Conservation (phyloP, 2,888 invertebrate genomes). For the Trisateles emortualis region DNA sequence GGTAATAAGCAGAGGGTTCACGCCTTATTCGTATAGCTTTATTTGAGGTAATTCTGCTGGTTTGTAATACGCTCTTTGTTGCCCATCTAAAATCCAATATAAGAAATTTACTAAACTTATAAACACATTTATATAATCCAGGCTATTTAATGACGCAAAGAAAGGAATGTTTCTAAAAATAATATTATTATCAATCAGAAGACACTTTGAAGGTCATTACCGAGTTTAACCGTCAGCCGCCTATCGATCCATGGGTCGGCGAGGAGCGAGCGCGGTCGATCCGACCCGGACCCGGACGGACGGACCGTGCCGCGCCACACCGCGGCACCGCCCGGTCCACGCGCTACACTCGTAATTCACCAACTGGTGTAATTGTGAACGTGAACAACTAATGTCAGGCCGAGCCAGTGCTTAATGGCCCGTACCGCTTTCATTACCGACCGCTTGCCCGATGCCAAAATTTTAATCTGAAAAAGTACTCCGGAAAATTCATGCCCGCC, state of each 20-base stretch:
- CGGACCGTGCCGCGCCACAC: conserved; percentile 30
- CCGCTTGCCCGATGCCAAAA: conserved; percentile 69
- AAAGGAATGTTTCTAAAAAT: neutral
- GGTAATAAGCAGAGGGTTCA: neutral
- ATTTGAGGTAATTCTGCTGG: conserved; percentile 3
- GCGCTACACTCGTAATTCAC: conserved; percentile 68
- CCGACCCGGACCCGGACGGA: conserved; percentile 12
- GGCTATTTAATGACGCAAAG: neutral
- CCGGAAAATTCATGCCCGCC: conserved; percentile 45
- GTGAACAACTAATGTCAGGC: conserved; percentile 72
- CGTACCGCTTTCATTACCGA: conserved; percentile 74
- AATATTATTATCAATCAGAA: conserved; percentile 6
- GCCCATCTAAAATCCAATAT: too few relatives aligned
- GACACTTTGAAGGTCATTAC: conserved; percentile 42
- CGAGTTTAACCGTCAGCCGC: conserved; percentile 26
- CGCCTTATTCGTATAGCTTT: conserved; percentile 5
- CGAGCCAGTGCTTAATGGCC: conserved; percentile 69
- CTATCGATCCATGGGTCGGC: conserved; percentile 39
- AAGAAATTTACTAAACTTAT: too few relatives aligned
- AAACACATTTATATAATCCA: neutral
- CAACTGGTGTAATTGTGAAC: conserved; percentile 72
- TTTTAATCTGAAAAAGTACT: conserved; percentile 74
- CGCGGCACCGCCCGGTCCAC: conserved; percentile 44
- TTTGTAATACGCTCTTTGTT: neutral
- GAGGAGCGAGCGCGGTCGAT: conserved; percentile 20